phyloP scores from a whole-genome alignment of 1,140 invertebrate species.

The Linepithema humile region DNA sequence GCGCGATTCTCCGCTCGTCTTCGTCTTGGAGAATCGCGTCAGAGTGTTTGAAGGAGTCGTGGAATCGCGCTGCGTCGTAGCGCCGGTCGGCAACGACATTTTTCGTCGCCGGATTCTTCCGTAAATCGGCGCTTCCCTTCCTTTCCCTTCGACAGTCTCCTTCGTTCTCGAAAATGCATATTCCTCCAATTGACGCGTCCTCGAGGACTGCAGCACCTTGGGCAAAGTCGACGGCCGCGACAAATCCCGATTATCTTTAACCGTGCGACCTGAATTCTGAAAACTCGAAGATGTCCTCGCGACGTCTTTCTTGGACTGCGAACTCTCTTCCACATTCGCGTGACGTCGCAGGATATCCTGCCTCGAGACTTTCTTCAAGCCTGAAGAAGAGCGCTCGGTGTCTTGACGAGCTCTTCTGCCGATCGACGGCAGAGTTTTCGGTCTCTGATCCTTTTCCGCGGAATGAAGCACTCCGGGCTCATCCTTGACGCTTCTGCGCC shows the following conservation, averaged over 20 bases:
- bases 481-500: constrained; percentile 63
- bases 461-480: constrained; percentile 58
- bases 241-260: constrained; percentile 61
- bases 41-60: constrained; percentile 8
- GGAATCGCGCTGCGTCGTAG: not conserved
- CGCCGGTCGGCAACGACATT: constrained; percentile 71
- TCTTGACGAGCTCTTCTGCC: constrained; percentile 60
- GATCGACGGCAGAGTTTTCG: constrained; percentile 76
- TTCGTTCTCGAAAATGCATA: constrained; percentile 56
- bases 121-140: constrained; percentile 78
- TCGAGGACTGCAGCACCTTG: constrained; percentile 72
- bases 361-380: constrained; percentile 72
- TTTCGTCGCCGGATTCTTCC: constrained; percentile 80
- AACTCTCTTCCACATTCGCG: constrained; percentile 69
- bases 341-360: constrained; percentile 79
- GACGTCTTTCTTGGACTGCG: constrained; percentile 52
- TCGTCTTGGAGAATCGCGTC: constrained; percentile 46
- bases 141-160: constrained; percentile 72
- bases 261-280: constrained; percentile 30
- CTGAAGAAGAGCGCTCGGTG: constrained; percentile 14
- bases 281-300: constrained; percentile 4
- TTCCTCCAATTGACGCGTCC: constrained; percentile 29
- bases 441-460: constrained; percentile 60
- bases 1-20: constrained; percentile 37
- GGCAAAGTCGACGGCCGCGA: constrained; percentile 79